These are phyloP conservation scores for Carettochelys insculpta DNA, from an alignment of 2,113 vertebrate species.

Conservation along the genomic window DNA sequence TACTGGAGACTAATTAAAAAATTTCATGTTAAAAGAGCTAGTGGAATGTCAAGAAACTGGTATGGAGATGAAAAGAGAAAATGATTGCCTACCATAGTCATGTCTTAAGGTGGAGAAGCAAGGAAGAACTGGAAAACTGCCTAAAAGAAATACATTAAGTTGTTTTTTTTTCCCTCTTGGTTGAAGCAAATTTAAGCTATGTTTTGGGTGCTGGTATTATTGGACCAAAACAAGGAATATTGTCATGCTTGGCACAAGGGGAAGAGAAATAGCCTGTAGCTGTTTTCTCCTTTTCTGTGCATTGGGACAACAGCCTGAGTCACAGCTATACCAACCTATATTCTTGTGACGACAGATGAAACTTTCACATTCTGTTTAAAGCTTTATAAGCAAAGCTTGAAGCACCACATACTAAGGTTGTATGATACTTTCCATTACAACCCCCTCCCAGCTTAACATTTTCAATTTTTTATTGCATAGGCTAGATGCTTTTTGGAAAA, in stretches of 20 bases:
- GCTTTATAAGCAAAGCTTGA: neutral
- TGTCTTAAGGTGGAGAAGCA: conserved; percentile 2
- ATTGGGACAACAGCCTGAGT: neutral
- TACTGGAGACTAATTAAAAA: neutral
- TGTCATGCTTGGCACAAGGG: conserved; percentile 46
- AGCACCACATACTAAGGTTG: conserved; percentile 63
- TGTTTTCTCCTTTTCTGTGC: conserved; percentile 6
- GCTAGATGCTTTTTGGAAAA: conserved; percentile 48
- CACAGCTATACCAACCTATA: neutral
- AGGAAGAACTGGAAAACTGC: neutral
- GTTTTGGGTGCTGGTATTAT: conserved; percentile 51
- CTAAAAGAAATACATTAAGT: conserved; percentile 5
- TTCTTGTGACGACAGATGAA: neutral
- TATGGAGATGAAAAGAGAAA: neutral
- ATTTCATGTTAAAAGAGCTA: neutral
- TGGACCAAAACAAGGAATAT: conserved; percentile 41
- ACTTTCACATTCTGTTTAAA: neutral
- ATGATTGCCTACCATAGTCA: neutral
- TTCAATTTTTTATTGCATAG: conserved; percentile 58
- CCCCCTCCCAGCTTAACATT: conserved; percentile 38
- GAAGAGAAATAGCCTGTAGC: conserved; percentile 7
- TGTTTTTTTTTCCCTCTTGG: conserved; percentile 17
- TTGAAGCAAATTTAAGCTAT: neutral
- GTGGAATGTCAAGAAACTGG: neutral
- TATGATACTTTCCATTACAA: conserved; percentile 68